Conservation (phyloP, 2,888 invertebrate genomes). For the Ypsolopha sequella region DNA sequence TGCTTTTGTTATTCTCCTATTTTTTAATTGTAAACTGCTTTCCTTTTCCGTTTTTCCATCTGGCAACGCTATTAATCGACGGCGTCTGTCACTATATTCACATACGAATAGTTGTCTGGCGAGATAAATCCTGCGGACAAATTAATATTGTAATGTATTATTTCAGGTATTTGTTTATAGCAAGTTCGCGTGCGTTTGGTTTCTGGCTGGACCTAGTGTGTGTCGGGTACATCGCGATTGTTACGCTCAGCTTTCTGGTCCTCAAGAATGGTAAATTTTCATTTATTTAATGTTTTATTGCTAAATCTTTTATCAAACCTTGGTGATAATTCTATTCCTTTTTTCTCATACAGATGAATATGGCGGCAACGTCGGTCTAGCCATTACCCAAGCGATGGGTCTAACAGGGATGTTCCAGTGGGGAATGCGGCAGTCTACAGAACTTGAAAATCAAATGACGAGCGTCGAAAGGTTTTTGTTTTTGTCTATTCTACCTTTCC, state of each 20-base stretch:
- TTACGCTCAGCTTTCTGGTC: slow-evolving; percentile 88
- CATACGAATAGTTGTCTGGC: no score
- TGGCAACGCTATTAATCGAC: no score
- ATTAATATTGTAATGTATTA: slow-evolving; percentile 3
- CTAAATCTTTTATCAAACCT: slow-evolving; percentile 1
- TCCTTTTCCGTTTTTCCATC: no score
- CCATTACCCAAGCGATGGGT: slow-evolving; percentile 85
- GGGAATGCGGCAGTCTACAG: slow-evolving; percentile 94
- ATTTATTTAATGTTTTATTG: neutral
- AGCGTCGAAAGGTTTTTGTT: slow-evolving; percentile 81
- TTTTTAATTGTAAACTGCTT: no score
- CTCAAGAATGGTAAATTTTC: slow-evolving; percentile 67
- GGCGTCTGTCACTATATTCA: no score
- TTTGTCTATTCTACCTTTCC: no score
- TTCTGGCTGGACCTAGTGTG: slow-evolving; percentile 93
- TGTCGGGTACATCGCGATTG: slow-evolving; percentile 85
- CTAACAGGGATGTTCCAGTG: slow-evolving; percentile 87
- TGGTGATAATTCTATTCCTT: neutral
- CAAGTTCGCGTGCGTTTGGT: slow-evolving; percentile 93
- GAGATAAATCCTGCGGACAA: no score
- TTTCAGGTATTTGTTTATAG: slow-evolving; percentile 82
- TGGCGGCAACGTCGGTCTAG: slow-evolving; percentile 83
- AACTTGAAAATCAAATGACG: slow-evolving; percentile 89
- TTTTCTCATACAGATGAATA: slow-evolving; percentile 44
- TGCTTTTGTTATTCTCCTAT: no score